These are phyloP conservation scores for Beris chalybata DNA, from an alignment of 2,888 invertebrate genomes.

Conservation along the genomic window DNA sequence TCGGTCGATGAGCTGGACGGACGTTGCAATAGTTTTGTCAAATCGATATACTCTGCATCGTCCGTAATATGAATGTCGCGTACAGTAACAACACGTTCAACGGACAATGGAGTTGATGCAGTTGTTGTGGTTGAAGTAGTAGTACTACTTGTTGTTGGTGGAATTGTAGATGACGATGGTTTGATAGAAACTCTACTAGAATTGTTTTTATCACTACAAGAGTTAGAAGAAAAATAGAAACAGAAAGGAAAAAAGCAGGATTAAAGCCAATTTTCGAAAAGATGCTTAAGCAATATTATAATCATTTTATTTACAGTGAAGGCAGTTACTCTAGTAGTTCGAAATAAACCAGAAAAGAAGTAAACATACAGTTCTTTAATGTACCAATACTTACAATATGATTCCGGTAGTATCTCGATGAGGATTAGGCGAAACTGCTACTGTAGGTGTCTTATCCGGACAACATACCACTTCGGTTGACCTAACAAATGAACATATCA, in stretches of 20 bases:
- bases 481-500: conserved; percentile 44
- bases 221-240: neutral
- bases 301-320: neutral
- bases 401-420: neutral
- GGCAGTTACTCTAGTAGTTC: too few species aligned
- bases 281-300: conserved; percentile 2
- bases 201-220: neutral
- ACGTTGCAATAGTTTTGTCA: conserved; percentile 32
- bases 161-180: too few species aligned
- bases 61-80: conserved; percentile 33
- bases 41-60: conserved; percentile 42
- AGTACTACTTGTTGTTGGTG: neutral
- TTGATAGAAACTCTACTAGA: neutral
- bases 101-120: conserved; percentile 17
- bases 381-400: conserved; percentile 11
- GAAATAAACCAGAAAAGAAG: too few species aligned
- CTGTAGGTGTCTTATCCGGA: conserved; percentile 38
- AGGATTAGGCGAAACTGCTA: neutral
- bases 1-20: neutral
- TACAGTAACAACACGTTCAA: conserved; percentile 26
- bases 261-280: neutral
- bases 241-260: conserved; percentile 1
- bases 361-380: too few species aligned
- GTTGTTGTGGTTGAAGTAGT: conserved; percentile 28
- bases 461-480: conserved; percentile 49